Percentiles rank a stretch among this genome's conserved stretches.
phyloP scores from a whole-genome alignment of 2,888 invertebrate species.

The Vanessa cardui region DNA sequence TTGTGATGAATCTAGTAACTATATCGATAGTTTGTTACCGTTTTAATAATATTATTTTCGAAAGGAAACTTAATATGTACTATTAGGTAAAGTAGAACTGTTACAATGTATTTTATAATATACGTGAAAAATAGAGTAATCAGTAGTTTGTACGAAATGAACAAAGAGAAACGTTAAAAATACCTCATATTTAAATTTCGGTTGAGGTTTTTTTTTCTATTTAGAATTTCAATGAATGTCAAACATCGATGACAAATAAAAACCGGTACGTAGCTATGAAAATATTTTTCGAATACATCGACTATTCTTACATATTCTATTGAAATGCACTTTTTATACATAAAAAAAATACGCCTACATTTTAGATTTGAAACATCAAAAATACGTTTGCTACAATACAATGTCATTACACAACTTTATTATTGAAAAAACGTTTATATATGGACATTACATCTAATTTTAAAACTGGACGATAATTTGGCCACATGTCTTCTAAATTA shows the following conservation, averaged over 20 bases:
- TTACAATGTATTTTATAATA: neutral
- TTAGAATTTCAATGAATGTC: no score
- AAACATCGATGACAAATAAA: neutral
- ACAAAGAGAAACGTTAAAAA: no score
- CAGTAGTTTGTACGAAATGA: no score
- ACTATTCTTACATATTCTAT: neutral
- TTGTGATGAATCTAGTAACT: conserved; percentile 1
- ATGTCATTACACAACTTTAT: conserved; percentile 19
- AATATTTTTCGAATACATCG: neutral
- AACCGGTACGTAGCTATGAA: neutral
- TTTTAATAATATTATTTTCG: neutral
- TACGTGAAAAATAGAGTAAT: no score
- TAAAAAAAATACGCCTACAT: neutral
- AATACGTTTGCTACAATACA: conserved; percentile 9
- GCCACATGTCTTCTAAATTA: conserved; percentile 68
- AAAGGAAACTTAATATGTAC: neutral
- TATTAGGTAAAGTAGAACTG: neutral
- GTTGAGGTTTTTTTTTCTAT: no score
- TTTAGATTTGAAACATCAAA: conserved; percentile 4
- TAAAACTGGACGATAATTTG: conserved; percentile 78
- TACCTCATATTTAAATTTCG: no score
- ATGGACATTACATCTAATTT: conserved; percentile 47
- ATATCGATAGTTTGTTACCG: neutral
- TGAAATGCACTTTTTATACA: conserved; percentile 1
- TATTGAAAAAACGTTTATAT: conserved; percentile 33